These are phyloP conservation scores for Ichneumon xanthorius DNA, from an alignment of 2,888 invertebrate species.

Conservation along the genomic window DNA sequence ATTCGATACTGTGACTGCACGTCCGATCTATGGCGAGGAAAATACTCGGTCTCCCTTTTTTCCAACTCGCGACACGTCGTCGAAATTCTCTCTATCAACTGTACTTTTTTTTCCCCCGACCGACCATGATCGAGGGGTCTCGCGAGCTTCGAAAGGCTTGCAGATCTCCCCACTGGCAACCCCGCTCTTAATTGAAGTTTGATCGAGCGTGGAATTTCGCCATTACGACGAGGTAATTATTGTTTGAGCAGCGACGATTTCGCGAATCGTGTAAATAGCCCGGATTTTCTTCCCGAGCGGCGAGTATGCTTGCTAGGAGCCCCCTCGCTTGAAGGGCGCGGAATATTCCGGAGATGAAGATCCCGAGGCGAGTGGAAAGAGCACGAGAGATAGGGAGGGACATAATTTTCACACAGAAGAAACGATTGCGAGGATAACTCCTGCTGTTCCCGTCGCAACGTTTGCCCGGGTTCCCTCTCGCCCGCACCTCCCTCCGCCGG, in stretches of 20 bases:
- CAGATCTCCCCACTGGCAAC: neutral
- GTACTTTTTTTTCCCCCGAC: neutral
- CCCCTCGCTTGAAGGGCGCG: constrained; percentile 7
- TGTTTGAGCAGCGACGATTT: constrained; percentile 68
- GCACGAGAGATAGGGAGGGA: constrained; percentile 24
- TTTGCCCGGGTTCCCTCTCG: constrained; percentile 26
- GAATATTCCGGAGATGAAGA: constrained; percentile 43
- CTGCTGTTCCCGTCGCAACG: constrained; percentile 45
- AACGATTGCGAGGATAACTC: constrained; percentile 60
- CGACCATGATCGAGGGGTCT: neutral
- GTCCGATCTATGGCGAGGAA: neutral
- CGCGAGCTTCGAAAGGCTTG: neutral
- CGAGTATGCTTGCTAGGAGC: neutral
- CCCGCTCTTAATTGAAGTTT: constrained; percentile 54
- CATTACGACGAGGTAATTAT: constrained; percentile 63
- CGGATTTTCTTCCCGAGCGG: neutral
- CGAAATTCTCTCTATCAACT: neutral
- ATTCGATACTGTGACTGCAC: constrained; percentile 4
- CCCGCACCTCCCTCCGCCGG: constrained; percentile 29
- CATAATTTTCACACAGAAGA: constrained; percentile 53
- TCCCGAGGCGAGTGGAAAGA: constrained; percentile 33
- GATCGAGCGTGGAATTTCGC: constrained; percentile 58
- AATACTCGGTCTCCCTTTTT: neutral
- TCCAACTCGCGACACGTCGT: neutral
- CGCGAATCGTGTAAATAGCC: constrained; percentile 69